Percentiles rank a stretch among this genome's conserved stretches.
Conservation (phyloP, 2,888 invertebrate species). For the Tetragonisca angustula region DNA sequence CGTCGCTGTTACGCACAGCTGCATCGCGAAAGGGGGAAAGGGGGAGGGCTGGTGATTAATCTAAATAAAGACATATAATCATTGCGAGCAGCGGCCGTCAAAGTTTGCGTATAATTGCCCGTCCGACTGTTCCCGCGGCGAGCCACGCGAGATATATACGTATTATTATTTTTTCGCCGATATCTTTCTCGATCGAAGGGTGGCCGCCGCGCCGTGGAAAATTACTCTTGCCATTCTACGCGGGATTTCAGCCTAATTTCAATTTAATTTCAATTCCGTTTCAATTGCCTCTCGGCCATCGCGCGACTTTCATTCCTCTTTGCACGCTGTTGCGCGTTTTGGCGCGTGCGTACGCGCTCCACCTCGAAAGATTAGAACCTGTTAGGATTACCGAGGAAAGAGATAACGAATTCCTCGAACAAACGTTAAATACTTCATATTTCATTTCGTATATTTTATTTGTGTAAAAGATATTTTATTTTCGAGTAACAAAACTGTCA, state of each 20-base stretch:
- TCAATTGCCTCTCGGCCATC: not conserved
- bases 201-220: not conserved
- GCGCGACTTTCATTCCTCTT: not conserved
- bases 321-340: too few species aligned
- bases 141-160: slow-evolving; percentile 10
- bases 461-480: too few species aligned
- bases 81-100: slow-evolving; percentile 27
- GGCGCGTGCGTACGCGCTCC: too few species aligned
- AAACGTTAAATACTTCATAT: too few species aligned
- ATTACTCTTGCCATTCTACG: not conserved
- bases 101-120: slow-evolving; percentile 38
- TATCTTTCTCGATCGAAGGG: slow-evolving; percentile 10
- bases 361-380: too few species aligned
- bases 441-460: too few species aligned
- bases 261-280: not conserved
- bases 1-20: slow-evolving; percentile 39
- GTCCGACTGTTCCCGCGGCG: not conserved
- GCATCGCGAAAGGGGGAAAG: slow-evolving; percentile 5
- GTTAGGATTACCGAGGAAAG: too few species aligned
- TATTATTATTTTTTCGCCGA: not conserved
- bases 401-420: too few species aligned
- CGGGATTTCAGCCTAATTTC: not conserved
- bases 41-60: slow-evolving; percentile 22
- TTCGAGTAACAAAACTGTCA: too few species aligned
- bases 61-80: slow-evolving; percentile 51